Conservation (phyloP, 2,113 vertebrate species). For the Hippocampus barbouri region DNA sequence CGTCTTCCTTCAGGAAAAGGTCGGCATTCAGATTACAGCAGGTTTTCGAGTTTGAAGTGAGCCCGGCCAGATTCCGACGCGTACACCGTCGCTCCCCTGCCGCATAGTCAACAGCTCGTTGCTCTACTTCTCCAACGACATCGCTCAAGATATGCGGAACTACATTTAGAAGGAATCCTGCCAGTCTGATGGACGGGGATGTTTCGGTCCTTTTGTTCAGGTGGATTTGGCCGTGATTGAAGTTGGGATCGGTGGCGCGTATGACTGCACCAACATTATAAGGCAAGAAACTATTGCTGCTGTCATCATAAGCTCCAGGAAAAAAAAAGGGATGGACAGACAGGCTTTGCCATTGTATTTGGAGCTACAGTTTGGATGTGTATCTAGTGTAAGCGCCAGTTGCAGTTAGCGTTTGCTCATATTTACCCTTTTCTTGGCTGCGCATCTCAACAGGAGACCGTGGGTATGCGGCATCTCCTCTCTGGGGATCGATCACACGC, state of each 20-base stretch:
- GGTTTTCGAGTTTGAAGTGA: neutral
- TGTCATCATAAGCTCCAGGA: neutral
- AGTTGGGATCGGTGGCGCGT: slow-evolving; percentile 93
- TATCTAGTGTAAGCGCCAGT: neutral
- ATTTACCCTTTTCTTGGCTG: neutral
- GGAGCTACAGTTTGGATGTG: neutral
- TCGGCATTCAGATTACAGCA: slow-evolving; percentile 27
- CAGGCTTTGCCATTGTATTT: neutral
- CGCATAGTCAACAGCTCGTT: neutral
- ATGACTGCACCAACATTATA: slow-evolving; percentile 95
- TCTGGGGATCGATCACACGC: slow-evolving; percentile 90
- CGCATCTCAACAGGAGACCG: slow-evolving; percentile 70
- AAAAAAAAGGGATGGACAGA: neutral
- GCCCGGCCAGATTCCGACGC: neutral
- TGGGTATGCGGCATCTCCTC: slow-evolving; percentile 91
- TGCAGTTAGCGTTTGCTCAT: neutral
- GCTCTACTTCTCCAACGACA: neutral
- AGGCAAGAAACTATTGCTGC: slow-evolving; percentile 62
- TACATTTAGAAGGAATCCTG: neutral
- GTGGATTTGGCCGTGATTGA: slow-evolving; percentile 79
- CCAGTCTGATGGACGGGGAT: neutral
- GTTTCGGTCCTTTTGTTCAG: slow-evolving; percentile 19
- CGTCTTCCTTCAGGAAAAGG: slow-evolving; percentile 92
- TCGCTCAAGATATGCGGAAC: neutral
- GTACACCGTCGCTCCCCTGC: neutral